Conservation (phyloP, 2,113 vertebrate species). For the Pholis gunnellus region DNA sequence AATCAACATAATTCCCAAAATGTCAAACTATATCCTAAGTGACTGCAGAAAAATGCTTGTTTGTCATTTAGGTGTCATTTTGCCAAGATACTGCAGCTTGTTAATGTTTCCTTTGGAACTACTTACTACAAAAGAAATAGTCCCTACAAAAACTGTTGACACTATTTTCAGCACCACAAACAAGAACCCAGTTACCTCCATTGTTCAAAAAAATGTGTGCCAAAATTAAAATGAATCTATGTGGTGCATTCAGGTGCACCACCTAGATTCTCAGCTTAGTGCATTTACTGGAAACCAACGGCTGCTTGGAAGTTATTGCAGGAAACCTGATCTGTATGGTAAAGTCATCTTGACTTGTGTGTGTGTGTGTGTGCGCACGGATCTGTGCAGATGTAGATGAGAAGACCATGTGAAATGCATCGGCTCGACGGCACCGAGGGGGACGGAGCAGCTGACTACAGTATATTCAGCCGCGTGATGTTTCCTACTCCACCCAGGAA, state of each 20-base stretch:
- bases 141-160: neutral
- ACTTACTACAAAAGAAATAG: neutral
- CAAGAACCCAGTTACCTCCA: neutral
- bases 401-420: constrained; percentile 4
- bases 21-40: too few relatives aligned
- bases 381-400: neutral
- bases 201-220: too few relatives aligned
- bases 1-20: too few relatives aligned
- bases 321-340: neutral
- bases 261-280: neutral
- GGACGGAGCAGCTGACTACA: neutral
- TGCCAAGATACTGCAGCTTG: too few relatives aligned
- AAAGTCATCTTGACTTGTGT: constrained; percentile 2
- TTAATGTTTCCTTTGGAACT: neutral
- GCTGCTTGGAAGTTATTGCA: neutral
- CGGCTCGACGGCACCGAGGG: neutral
- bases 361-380: too few relatives aligned
- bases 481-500: neutral
- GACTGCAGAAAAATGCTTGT: too few relatives aligned
- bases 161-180: neutral
- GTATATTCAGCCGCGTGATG: neutral
- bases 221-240: too few relatives aligned
- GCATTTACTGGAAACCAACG: neutral
- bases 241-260: neutral
- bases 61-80: too few relatives aligned